A percentile compares a stretch with the other conserved stretches of the same genome.
These are phyloP conservation scores for Steatornis caripensis DNA, from an alignment of 2,113 vertebrate species.

Conservation along the genomic window DNA sequence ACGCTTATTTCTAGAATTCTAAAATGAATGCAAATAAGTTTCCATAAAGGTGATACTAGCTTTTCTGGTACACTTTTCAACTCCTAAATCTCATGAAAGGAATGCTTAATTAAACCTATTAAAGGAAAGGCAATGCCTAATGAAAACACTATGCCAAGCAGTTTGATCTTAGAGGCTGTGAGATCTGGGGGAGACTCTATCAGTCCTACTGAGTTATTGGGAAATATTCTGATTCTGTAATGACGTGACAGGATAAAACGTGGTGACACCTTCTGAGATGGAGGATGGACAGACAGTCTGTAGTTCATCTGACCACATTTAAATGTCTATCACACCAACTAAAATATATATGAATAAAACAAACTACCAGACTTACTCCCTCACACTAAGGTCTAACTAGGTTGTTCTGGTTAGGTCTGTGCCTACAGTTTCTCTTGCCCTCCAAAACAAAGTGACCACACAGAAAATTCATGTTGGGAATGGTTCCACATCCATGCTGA, in stretches of 20 bases:
- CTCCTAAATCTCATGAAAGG: background rate
- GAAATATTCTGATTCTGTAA: background rate
- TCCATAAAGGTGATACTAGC: background rate
- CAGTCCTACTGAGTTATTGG: background rate
- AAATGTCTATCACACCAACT: background rate
- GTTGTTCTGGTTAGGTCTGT: background rate
- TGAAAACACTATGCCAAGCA: background rate
- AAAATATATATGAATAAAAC: background rate
- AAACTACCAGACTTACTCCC: background rate
- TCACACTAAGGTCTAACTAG: background rate
- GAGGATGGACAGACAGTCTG: background rate
- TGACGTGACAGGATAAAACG: background rate
- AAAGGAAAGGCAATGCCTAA: background rate
- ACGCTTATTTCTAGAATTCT: background rate
- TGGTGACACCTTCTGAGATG: background rate
- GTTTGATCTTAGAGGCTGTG: background rate
- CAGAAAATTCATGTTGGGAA: background rate
- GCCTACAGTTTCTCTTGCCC: background rate
- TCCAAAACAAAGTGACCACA: background rate
- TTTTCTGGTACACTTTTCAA: background rate
- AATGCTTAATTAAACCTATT: background rate
- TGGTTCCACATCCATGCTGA: background rate
- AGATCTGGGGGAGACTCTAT: background rate
- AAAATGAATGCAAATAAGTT: background rate
- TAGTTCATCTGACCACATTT: background rate